These are phyloP conservation scores for Rhabdornis inornatus DNA, from an alignment of 2,113 vertebrate species.

Conservation along the genomic window DNA sequence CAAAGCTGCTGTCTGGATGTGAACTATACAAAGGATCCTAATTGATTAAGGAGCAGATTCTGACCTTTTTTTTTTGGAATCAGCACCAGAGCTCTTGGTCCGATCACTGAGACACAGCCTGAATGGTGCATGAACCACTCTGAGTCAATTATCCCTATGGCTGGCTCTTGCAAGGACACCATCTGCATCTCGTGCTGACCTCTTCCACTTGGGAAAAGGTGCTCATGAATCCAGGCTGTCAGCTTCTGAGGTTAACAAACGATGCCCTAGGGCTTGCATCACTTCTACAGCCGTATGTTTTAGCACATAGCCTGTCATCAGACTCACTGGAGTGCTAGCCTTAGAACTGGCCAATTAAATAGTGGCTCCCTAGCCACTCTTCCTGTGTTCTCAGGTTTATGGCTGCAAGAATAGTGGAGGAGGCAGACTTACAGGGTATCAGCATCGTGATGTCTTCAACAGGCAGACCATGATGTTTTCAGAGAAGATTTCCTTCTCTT, in stretches of 20 bases:
- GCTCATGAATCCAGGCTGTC: not conserved
- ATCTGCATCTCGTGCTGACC: not conserved
- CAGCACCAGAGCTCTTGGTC: not conserved
- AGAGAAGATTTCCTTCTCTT: not conserved
- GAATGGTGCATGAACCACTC: not conserved
- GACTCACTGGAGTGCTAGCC: not conserved
- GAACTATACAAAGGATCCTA: not conserved
- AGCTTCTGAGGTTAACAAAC: not conserved
- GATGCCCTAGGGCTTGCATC: not conserved
- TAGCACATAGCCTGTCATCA: not conserved
- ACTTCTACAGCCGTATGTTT: not conserved
- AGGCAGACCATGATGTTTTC: not conserved
- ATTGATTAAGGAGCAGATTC: not conserved
- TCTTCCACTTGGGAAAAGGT: not conserved
- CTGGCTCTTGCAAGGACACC: not conserved
- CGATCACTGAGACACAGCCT: not conserved
- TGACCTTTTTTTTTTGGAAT: not conserved
- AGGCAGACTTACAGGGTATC: not conserved
- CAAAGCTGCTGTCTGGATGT: not conserved
- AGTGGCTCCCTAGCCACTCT: not conserved
- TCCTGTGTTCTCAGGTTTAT: not conserved
- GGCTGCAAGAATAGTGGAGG: not conserved
- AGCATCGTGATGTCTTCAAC: not conserved
- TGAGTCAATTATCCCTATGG: not conserved
- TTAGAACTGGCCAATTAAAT: not conserved